Evolutionary conservation across 2,113 vertebrate species (phyloP), one percentile per base, ranked within the genome.

Genomic region (Hymenochirus boettgeri): DNA sequence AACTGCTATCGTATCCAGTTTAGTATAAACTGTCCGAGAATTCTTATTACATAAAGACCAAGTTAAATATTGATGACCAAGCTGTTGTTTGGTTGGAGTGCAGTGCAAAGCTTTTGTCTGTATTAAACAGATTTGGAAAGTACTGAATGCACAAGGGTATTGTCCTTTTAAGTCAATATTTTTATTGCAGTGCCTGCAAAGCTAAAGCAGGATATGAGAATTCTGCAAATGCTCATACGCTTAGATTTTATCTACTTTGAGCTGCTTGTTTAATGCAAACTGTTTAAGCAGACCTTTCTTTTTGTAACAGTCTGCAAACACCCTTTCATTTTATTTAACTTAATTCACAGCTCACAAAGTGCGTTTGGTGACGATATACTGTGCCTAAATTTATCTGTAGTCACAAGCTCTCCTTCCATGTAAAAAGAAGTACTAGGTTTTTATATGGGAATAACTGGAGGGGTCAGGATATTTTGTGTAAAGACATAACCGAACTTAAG

Each of bases 81-180:
- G 25, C 26, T 48, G 8, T 48, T n/a, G 15, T 35, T 35, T 12
- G 7, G 24, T 11, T 15, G 25, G 53, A 57, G 35, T 18, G 27
- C 51, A 13, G 23, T 10, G 37, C 25, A 8, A 42, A 17, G 18
- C 15, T 18, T 26, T 65, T 50, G 27, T 27, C 45, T 54, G 26
- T 15, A 15, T 24, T 26, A 24, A 9, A 25, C 8, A 13, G 25
- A 25, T 26, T 26, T 65, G 42, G 5, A 25, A 24, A 58, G 55
- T 21, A 22, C 46, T 39, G 23, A 59, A 39, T 52, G 55, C 33
- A 27, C 29, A 58, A 26, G 47, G 24, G 27, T 31, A 27, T 59
- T 59, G 55, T 67, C 31, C 22, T 39, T 18, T 27, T 50, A 48
- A 51, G 64, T 67, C 55, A 39, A 26, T 42, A 52, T 67, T 67